These are phyloP conservation scores for Tuberolachnus salignus DNA, from an alignment of 2,888 invertebrate genomes.

Conservation along the genomic window DNA sequence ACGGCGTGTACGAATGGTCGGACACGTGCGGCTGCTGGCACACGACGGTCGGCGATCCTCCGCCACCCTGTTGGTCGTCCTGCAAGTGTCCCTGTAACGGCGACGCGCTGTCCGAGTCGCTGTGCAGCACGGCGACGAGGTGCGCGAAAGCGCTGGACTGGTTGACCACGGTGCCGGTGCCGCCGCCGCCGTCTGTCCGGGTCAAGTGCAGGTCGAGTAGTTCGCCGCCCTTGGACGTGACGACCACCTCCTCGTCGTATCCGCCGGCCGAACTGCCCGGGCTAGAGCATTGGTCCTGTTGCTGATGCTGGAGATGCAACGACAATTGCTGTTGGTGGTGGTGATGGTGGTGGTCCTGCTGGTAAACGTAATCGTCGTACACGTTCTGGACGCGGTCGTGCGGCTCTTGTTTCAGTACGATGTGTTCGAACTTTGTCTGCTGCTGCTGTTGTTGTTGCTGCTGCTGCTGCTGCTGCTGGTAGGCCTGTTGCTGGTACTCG, in stretches of 20 bases:
- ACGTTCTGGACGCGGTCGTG: constrained; percentile 32
- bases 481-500: constrained; percentile 35
- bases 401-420: constrained; percentile 39
- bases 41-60: constrained; percentile 24
- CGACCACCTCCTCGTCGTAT: constrained; percentile 35
- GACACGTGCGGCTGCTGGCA: constrained; percentile 48
- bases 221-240: constrained; percentile 12
- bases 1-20: constrained; percentile 52
- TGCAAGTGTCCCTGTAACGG: constrained; percentile 28
- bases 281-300: constrained; percentile 43
- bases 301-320: constrained; percentile 43
- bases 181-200: constrained; percentile 8
- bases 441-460: constrained; percentile 27
- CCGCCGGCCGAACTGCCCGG: constrained; percentile 38
- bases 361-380: constrained; percentile 40
- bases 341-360: constrained; percentile 43
- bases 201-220: constrained; percentile 41
- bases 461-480: constrained; percentile 34
- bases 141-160: constrained; percentile 51
- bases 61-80: constrained; percentile 26
- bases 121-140: constrained; percentile 46
- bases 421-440: constrained; percentile 43
- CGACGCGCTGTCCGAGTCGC: constrained; percentile 44
- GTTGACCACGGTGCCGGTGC: not conserved
- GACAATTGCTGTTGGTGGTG: constrained; percentile 45